A percentile compares a stretch with the other conserved stretches of the same genome.
These are phyloP conservation scores for Pristiophorus japonicus DNA, from an alignment of 2,113 vertebrate genomes.

Conservation along the genomic window DNA sequence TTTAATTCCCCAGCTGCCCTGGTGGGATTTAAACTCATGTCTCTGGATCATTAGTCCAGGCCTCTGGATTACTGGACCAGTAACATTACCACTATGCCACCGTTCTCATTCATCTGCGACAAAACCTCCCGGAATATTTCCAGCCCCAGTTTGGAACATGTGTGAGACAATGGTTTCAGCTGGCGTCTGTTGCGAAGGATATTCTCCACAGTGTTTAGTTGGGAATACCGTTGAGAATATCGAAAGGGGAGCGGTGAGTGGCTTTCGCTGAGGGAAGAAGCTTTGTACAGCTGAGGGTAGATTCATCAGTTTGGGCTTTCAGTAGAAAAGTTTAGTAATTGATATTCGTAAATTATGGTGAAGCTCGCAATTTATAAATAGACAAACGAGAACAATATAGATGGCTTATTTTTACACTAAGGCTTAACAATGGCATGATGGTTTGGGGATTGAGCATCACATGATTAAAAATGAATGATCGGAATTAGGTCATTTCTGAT, in stretches of 20 bases:
- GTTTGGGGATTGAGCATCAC: not conserved
- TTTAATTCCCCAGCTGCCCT: too few relatives aligned
- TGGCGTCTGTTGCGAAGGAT: too few relatives aligned
- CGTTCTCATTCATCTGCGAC: too few relatives aligned
- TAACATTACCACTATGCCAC: too few relatives aligned
- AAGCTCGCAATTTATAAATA: not conserved
- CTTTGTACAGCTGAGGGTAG: not conserved
- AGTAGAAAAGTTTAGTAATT: not conserved
- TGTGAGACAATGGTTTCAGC: not conserved
- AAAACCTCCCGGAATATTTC: not conserved
- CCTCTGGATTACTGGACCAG: too few relatives aligned
- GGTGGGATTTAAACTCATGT: too few relatives aligned
- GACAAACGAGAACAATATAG: not conserved
- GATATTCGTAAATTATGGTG: not conserved
- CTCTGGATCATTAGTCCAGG: too few relatives aligned
- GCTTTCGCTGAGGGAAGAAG: not conserved
- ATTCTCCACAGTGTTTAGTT: too few relatives aligned
- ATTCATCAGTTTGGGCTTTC: not conserved
- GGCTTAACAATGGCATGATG: not conserved
- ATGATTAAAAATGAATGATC: not conserved
- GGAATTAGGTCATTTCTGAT: slow-evolving; percentile 10
- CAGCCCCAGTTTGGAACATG: not conserved
- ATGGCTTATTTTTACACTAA: not conserved
- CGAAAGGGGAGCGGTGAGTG: not conserved
- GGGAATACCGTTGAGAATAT: not conserved